Conservation (phyloP, 2,797 vertebrate genomes). For the Otolemur crassicaudatus region DNA sequence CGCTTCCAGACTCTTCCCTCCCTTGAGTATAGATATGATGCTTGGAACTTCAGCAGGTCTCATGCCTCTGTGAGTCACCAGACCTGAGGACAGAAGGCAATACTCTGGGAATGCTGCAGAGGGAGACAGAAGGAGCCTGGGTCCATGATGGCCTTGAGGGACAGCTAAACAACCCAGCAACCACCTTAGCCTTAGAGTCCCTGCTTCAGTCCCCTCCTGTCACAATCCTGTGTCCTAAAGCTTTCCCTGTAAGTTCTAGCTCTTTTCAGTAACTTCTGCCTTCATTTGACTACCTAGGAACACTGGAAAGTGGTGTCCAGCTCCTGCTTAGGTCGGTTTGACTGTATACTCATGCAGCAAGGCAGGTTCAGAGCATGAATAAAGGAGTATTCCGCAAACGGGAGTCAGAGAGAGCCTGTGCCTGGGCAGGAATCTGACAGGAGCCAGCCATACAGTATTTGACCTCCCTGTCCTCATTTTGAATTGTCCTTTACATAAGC, state of each 20-base stretch:
- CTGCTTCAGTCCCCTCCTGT: background rate
- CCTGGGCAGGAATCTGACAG: conserved; percentile 32
- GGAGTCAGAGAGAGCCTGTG: background rate
- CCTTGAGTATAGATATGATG: background rate
- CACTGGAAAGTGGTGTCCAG: background rate
- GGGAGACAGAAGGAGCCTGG: background rate
- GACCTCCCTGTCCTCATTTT: conserved; percentile 68
- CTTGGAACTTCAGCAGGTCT: background rate
- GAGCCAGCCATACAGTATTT: background rate
- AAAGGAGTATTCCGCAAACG: background rate
- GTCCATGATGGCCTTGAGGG: background rate
- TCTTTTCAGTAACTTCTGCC: background rate
- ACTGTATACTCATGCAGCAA: background rate
- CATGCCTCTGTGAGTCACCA: background rate
- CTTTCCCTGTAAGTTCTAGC: background rate
- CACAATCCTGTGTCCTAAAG: background rate
- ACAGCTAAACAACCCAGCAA: background rate
- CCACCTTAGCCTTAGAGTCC: background rate
- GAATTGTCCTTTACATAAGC: conserved; percentile 70
- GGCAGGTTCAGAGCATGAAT: background rate
- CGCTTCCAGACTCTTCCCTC: background rate
- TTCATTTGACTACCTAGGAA: background rate
- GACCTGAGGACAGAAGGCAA: background rate
- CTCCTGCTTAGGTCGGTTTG: background rate
- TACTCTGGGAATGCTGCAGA: background rate